A percentile compares a stretch with the other conserved stretches of the same genome.
Evolutionary conservation across 2,888 invertebrate species (phyloP).

Genomic region (Philaethria dido): DNA sequence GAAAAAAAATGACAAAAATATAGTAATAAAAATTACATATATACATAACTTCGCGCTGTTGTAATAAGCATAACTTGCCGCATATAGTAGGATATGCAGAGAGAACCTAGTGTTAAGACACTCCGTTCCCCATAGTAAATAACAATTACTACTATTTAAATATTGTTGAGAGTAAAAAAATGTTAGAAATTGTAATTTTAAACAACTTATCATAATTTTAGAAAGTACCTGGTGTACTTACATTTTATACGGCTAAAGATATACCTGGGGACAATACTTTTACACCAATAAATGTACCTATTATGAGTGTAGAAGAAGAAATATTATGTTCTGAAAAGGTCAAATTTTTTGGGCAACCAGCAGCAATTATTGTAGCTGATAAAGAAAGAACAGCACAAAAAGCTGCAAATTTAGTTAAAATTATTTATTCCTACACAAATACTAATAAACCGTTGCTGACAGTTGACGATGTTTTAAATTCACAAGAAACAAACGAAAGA

Average conservation of each 20-base stretch:
- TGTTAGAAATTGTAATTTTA: not conserved
- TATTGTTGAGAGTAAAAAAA: not conserved
- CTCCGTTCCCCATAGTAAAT: too few relatives aligned
- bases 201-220: constrained; percentile 54
- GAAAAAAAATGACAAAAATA: too few relatives aligned
- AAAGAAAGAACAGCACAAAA: constrained; percentile 78
- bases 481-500: constrained; percentile 60
- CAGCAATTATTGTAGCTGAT: constrained; percentile 86
- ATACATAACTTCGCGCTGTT: too few relatives aligned
- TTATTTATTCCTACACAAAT: constrained; percentile 69
- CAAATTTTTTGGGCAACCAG: constrained; percentile 85
- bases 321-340: constrained; percentile 71
- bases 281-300: constrained; percentile 57
- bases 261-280: constrained; percentile 86
- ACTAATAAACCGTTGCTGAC: constrained; percentile 62
- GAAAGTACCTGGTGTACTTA: constrained; percentile 85
- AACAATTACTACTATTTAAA: too few relatives aligned
- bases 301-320: constrained; percentile 62
- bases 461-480: constrained; percentile 66
- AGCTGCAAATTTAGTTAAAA: constrained; percentile 81
- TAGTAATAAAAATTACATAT: too few relatives aligned
- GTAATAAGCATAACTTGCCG: too few relatives aligned
- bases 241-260: constrained; percentile 85
- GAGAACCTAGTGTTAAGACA: too few relatives aligned
- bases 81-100: too few relatives aligned